Evolutionary conservation across 2,113 vertebrate genomes (phyloP), one percentile per base, ranked within the genome.

Genomic region (Rostratula benghalensis): DNA sequence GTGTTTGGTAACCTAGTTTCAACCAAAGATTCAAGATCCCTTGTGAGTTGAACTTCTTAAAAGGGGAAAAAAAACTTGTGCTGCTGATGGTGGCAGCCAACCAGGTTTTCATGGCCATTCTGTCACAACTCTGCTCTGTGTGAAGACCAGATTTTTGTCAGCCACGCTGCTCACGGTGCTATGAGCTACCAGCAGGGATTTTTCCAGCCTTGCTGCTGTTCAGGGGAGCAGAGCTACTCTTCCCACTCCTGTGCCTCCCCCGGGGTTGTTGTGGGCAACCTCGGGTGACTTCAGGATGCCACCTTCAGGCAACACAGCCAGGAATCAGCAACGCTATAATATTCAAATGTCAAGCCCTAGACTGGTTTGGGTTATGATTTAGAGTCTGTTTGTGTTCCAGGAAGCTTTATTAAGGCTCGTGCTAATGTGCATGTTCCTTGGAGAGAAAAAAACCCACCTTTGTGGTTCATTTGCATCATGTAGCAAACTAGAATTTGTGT

Each of bases 91-190:
- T 57, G 64, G 56, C 54, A 53, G 7, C 0, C 0, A 18, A 3
- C 3, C 2, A 5, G 48, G 0, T 8, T n/a, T 30, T 1, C 1
- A 1, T 14, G 53, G 67, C 1, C 1, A 0, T 3, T 30, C 46
- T 74, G 67, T 85, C 25, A 2, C 0, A 2, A 1, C 54, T 56
- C 19, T 71, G 90, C 46, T 41, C 79, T 9, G 25, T 37, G 83
- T 84, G 35, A 11, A 30, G 78, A 5, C 53, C 6, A 9, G 27
- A 0, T 13, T 45, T 14, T 37, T 45, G 73, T 20, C 57, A 56
- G 69, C 16, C 27, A 1, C 2, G 6, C 69, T 28, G 39, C 3
- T 68, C 51, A 8, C 67, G 10, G 4, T 5, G 71, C 67, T 54
- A 1, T 57, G 71, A 30, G 6, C 67, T 7, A 15, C 23, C 87